Base-by-base conservation (phyloP, 2,888 invertebrate genomes). In the Parnassius glacialis region DNA sequence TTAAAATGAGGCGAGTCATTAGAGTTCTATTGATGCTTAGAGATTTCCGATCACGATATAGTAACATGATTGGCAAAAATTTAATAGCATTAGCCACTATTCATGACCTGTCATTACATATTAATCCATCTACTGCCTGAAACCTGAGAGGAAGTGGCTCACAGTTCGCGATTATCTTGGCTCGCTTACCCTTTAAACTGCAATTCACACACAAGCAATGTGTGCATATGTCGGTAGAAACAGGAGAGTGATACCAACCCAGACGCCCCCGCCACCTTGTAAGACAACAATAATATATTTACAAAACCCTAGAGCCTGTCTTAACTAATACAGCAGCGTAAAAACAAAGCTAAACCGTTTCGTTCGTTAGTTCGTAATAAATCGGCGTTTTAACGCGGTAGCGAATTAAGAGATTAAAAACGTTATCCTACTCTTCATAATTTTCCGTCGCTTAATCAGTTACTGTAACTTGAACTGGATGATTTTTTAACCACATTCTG, bases 21-120 rank as follows among this genome's bases (percentile, higher is more conserved):
- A 25, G 3, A 25, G 25, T 25, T 3, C 25, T 45, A 47, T 12
- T 42, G n/a, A 34, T 44, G 34, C 41, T 45, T 45, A 13, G 47
- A 44, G 9, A 53, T 13, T 43, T 55, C 50, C n/a, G 43, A 51
- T 60, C 54, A 61, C 51, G 54, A 55, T n/a, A 55, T 55, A 11
- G 11, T 45, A 41, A 3, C 52, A 54, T 59, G 53, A 59, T 25
- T 54, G 9, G 59, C 47, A 54, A 9, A 53, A 43, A n/a, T 52
- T 41, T 42, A 9, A 34, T 16, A 48, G 12, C 16, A 59, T 5
- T 11, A 53, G 34, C 16, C 10, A 16, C 48, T 20, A 54, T 42
- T 43, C 48, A 59, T 48, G 20, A 59, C n/a, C 53, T 13, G 42
- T 54, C 25, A 48, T 59, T 59, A 52, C 43, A 44, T 10, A 53